Conservation (phyloP, 2,797 vertebrate genomes). For the Poecilia velifera region DNA sequence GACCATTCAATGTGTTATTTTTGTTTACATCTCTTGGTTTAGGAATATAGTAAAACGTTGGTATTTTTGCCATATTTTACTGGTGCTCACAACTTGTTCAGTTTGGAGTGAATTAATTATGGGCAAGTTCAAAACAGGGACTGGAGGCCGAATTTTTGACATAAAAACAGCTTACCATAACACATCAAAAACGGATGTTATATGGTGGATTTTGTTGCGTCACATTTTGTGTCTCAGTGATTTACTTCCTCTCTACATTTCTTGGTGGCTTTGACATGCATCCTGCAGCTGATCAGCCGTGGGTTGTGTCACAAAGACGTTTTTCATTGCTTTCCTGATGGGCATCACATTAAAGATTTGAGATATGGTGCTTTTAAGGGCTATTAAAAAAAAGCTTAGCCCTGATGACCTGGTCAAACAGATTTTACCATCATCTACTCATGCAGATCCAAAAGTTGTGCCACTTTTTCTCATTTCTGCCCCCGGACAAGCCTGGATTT, state of each 20-base stretch:
- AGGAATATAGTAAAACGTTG: not conserved
- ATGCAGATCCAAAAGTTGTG: not conserved
- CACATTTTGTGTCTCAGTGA: not conserved
- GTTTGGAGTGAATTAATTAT: not conserved
- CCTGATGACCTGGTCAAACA: constrained; percentile 1
- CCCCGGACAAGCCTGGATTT: not conserved
- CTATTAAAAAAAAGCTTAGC: not conserved
- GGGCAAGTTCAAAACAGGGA: not conserved
- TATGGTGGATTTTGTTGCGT: not conserved
- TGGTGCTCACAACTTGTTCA: not conserved
- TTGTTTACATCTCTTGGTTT: not conserved
- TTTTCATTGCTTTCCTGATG: not conserved
- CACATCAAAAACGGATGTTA: not conserved
- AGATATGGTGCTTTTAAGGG: not conserved
- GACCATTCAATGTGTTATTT: not conserved
- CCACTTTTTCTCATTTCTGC: not conserved
- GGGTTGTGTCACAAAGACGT: not conserved
- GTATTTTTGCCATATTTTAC: not conserved
- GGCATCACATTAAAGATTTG: not conserved
- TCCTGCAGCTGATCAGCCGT: not conserved
- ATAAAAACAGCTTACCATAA: not conserved
- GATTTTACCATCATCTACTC: not conserved
- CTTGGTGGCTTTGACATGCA: not conserved
- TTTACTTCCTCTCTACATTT: not conserved
- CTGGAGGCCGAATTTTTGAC: not conserved